Evolutionary conservation across 2,888 invertebrate species (phyloP).

Genomic region (Alitta virens): DNA sequence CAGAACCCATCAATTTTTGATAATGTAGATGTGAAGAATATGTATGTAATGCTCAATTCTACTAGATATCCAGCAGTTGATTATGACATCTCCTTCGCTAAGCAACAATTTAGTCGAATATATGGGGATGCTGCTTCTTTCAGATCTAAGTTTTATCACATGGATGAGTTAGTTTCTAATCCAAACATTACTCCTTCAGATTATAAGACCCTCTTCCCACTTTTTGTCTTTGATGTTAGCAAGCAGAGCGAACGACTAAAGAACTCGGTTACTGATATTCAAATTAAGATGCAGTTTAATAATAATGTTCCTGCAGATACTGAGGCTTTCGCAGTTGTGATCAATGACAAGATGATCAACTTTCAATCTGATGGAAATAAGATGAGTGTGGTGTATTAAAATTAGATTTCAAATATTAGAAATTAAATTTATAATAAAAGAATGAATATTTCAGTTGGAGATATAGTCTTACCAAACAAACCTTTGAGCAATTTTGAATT

Average conservation of each 20-base stretch:
- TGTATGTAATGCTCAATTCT: constrained; percentile 22
- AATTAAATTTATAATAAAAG: too few relatives aligned
- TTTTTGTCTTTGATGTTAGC: constrained; percentile 24
- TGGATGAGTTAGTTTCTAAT: too few relatives aligned
- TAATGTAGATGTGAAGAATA: constrained; percentile 8
- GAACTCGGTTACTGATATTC: too few relatives aligned
- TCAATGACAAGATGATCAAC: constrained; percentile 15
- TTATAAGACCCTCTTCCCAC: constrained; percentile 15
- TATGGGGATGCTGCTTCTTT: constrained; percentile 15
- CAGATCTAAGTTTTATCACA: too few relatives aligned
- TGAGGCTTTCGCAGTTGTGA: constrained; percentile 17
- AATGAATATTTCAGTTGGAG: too few relatives aligned
- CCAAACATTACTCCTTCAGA: constrained; percentile 1
- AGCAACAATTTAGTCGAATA: constrained; percentile 17
- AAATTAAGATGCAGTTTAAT: constrained; percentile 15
- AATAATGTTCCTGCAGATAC: constrained; percentile 18
- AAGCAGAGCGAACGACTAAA: constrained; percentile 21
- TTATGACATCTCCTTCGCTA: constrained; percentile 19
- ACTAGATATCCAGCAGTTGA: constrained; percentile 21
- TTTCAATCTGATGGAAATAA: constrained; percentile 20
- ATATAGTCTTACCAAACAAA: too few relatives aligned
- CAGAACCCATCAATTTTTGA: constrained; percentile 15
- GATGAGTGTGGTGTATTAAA: constrained; percentile 10
- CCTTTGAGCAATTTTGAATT: too few relatives aligned
- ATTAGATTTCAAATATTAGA: too few relatives aligned